Conservation (phyloP, 2,797 vertebrate species). For the Sebastolobus alascanus region DNA sequence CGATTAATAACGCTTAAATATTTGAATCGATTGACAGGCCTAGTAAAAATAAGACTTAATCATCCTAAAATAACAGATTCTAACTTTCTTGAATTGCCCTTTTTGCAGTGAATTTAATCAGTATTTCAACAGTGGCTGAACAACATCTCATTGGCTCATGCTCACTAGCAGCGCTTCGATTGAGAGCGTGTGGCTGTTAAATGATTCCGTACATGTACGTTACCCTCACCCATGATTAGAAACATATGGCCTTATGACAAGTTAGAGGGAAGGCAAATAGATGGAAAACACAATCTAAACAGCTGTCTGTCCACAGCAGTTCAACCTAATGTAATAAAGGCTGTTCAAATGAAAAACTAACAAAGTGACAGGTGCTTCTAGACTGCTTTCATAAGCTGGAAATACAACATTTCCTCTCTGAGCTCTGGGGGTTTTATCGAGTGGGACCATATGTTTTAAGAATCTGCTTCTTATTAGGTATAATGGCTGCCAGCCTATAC, state of each 20-base stretch:
- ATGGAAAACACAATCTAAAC: slow-evolving; percentile 42
- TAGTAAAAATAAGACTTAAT: background rate
- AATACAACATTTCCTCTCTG: slow-evolving; percentile 79
- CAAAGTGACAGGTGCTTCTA: slow-evolving; percentile 79
- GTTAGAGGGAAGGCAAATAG: slow-evolving; percentile 54
- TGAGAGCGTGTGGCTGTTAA: slow-evolving; percentile 33
- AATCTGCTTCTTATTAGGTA: slow-evolving; percentile 80
- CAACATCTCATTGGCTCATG: background rate
- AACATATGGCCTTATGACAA: slow-evolving; percentile 55
- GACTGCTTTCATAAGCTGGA: slow-evolving; percentile 61
- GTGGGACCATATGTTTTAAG: slow-evolving; percentile 78
- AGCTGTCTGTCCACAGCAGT: slow-evolving; percentile 51
- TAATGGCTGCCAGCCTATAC: slow-evolving; percentile 73
- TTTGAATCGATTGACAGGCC: too few species aligned
- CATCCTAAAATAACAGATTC: too few species aligned
- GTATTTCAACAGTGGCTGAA: background rate
- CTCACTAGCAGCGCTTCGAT: background rate
- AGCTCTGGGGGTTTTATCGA: slow-evolving; percentile 73
- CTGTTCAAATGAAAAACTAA: slow-evolving; percentile 75
- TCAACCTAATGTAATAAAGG: slow-evolving; percentile 68
- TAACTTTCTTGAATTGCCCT: too few species aligned
- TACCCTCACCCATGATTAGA: slow-evolving; percentile 44
- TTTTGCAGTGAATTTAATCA: background rate
- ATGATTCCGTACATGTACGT: slow-evolving; percentile 42
- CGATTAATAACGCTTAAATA: too few species aligned